Evolutionary conservation across 2,113 vertebrate genomes (phyloP).

Genomic region (Nestor notabilis): DNA sequence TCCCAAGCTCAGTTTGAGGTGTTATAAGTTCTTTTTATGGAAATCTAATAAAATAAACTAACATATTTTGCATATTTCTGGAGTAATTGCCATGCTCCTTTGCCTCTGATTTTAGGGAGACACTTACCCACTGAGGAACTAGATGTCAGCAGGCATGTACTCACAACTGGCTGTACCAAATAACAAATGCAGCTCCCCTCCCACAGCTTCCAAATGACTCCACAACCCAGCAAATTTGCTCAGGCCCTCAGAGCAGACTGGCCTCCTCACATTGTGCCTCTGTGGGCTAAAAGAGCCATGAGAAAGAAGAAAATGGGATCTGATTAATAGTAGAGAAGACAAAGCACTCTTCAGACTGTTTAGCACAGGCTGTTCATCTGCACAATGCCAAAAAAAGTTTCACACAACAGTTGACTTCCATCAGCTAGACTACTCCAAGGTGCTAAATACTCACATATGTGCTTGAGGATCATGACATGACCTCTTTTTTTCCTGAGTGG

Average conservation of each 20-base stretch:
- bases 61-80: background rate
- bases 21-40: background rate
- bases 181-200: fast-evolving
- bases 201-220: background rate
- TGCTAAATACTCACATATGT: background rate
- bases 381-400: background rate
- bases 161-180: background rate
- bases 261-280: background rate
- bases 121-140: background rate
- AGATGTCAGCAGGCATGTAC: background rate
- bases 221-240: fast-evolving
- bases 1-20: background rate
- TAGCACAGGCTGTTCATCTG: background rate
- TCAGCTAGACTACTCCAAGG: background rate
- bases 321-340: background rate
- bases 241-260: background rate
- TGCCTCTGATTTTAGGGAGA: background rate
- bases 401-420: background rate
- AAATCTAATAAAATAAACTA: background rate
- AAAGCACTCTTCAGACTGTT: background rate
- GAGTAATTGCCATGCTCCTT: background rate
- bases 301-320: background rate
- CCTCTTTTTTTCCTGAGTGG: background rate
- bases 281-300: background rate
- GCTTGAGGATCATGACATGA: background rate